Percentiles rank a stretch among this genome's conserved stretches.
These are phyloP conservation scores for Cerastoderma edule DNA, from an alignment of 2,888 invertebrate species.

Conservation along the genomic window DNA sequence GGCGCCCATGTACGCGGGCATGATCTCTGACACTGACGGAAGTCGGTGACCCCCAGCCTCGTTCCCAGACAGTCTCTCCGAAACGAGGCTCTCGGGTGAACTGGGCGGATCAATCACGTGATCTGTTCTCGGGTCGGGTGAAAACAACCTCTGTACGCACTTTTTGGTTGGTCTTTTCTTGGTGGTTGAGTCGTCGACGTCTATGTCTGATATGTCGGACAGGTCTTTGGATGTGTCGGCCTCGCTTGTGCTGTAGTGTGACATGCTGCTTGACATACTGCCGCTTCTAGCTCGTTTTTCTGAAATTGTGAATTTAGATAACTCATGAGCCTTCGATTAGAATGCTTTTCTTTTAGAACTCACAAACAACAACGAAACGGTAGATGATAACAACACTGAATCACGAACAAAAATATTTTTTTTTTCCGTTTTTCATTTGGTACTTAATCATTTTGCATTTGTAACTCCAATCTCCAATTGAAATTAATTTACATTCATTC, in stretches of 20 bases:
- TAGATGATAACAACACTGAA: too few species aligned
- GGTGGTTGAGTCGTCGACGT: constrained; percentile 47
- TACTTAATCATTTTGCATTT: too few species aligned
- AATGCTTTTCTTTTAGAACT: too few species aligned
- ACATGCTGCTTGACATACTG: constrained; percentile 53
- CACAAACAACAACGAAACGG: too few species aligned
- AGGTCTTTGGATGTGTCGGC: constrained; percentile 47
- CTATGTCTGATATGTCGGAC: constrained; percentile 50
- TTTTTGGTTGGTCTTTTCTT: constrained; percentile 17
- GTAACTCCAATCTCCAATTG: too few species aligned
- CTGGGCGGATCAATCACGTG: constrained; percentile 39
- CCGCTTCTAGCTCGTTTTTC: constrained; percentile 43
- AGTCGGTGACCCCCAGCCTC: constrained; percentile 19
- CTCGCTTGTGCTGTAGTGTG: constrained; percentile 42
- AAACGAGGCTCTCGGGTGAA: constrained; percentile 47
- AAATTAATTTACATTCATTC: constrained; percentile 8
- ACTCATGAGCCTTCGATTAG: too few species aligned
- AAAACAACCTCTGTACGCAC: constrained; percentile 47
- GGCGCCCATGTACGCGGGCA: constrained; percentile 5
- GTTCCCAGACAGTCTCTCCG: neutral
- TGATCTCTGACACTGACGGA: constrained; percentile 41
- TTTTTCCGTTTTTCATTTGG: too few species aligned
- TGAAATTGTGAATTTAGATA: too few species aligned
- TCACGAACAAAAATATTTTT: too few species aligned
- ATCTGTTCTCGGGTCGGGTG: constrained; percentile 40